These are phyloP conservation scores for Thripadectes ignobilis DNA, from an alignment of 2,797 vertebrate genomes.

Conservation along the genomic window DNA sequence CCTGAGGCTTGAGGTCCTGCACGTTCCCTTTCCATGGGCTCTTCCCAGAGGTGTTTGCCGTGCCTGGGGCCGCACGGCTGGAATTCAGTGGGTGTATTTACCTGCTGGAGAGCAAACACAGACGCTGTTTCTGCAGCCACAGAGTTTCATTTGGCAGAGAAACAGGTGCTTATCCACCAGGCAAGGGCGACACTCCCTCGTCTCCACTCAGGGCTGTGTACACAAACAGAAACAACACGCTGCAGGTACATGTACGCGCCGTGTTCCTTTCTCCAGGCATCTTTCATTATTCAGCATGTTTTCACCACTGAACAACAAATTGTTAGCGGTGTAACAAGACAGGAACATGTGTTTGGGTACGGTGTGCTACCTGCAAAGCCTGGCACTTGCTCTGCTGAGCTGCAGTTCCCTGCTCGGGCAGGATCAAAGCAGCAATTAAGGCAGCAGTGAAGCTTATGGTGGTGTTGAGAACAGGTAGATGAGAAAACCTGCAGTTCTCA, in stretches of 20 bases:
- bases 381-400: neutral
- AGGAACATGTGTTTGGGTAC: conserved; percentile 52
- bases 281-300: conserved; percentile 75
- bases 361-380: neutral
- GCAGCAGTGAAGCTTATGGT: neutral
- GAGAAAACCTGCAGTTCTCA: neutral
- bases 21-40: neutral
- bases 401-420: neutral
- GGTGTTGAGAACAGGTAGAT: neutral
- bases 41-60: neutral
- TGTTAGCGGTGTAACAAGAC: conserved; percentile 69
- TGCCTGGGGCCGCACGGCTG: fast-evolving
- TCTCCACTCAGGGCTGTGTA: conserved; percentile 25
- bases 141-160: conserved; percentile 65
- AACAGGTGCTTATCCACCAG: conserved; percentile 19
- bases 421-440: neutral
- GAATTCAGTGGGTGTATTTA: conserved; percentile 47
- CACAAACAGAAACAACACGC: conserved; percentile 48
- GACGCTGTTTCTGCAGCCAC: conserved; percentile 30
- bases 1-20: neutral
- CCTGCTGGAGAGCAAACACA: conserved; percentile 17
- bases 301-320: conserved; percentile 69
- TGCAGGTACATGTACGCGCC: neutral
- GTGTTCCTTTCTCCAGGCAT: conserved; percentile 66
- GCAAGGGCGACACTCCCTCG: conserved; percentile 49